These are phyloP conservation scores for Epinephelus lanceolatus DNA, from an alignment of 2,113 vertebrate genomes.

Conservation along the genomic window DNA sequence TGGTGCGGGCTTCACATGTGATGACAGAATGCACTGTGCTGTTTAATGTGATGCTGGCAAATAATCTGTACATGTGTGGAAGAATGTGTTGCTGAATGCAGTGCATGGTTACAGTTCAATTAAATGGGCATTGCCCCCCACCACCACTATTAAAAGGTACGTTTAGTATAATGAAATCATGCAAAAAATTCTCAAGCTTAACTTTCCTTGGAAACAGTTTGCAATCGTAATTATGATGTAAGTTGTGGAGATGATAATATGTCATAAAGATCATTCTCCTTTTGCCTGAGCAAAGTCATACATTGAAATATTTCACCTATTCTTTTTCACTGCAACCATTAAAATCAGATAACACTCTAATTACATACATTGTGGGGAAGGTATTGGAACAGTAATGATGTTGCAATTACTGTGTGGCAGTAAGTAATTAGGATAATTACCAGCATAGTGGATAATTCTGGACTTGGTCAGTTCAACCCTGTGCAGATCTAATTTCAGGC, in stretches of 20 bases:
- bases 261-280: neutral
- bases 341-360: neutral
- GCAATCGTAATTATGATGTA: neutral
- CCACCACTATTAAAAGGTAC: neutral
- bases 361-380: neutral
- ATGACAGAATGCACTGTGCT: no score
- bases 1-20: no score
- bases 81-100: no score
- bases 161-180: neutral
- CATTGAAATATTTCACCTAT: neutral
- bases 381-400: neutral
- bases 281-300: neutral
- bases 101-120: no score
- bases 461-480: neutral
- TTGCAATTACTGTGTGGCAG: neutral
- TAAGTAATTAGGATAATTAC: slow-evolving; percentile 23
- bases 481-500: slow-evolving; percentile 1
- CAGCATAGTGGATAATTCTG: neutral
- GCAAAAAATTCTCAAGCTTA: neutral
- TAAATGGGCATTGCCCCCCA: no score
- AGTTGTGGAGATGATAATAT: neutral
- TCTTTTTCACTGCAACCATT: neutral
- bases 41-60: no score
- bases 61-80: no score
- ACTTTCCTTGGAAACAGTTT: neutral